Conservation (phyloP, 2,797 vertebrate genomes). For the Molossus alvarezi region DNA sequence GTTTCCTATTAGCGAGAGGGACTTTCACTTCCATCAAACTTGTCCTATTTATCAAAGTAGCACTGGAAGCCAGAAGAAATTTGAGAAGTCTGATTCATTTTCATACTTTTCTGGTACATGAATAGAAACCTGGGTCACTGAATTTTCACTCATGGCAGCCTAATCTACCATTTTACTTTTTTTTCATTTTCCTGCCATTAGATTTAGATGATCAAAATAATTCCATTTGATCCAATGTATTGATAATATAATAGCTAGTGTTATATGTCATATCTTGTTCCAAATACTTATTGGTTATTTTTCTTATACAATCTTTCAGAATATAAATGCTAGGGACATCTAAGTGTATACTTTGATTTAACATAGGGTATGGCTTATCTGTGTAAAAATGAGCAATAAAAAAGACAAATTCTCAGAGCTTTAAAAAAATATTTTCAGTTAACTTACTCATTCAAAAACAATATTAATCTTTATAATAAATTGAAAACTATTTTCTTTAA, state of each 20-base stretch:
- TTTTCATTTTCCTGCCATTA: slow-evolving; percentile 4
- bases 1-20: background rate
- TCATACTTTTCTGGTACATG: background rate
- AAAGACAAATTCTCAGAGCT: slow-evolving; percentile 30
- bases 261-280: background rate
- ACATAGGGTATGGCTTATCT: slow-evolving; percentile 9
- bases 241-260: slow-evolving; percentile 51
- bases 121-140: background rate
- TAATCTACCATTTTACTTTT: slow-evolving; percentile 11
- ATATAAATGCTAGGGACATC: background rate
- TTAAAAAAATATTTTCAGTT: background rate
- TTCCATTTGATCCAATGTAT: slow-evolving; percentile 27
- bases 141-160: background rate
- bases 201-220: slow-evolving; percentile 61
- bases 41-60: background rate
- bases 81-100: slow-evolving; percentile 10
- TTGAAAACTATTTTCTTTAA: slow-evolving; percentile 39
- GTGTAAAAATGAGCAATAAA: background rate
- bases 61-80: background rate
- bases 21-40: background rate
- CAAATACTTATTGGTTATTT: slow-evolving; percentile 26
- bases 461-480: background rate
- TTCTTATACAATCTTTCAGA: slow-evolving; percentile 35
- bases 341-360: background rate
- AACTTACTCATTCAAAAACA: slow-evolving; percentile 43